Evolutionary conservation across 2,113 vertebrate species (phyloP).

Genomic region (Pseudonaja textilis): DNA sequence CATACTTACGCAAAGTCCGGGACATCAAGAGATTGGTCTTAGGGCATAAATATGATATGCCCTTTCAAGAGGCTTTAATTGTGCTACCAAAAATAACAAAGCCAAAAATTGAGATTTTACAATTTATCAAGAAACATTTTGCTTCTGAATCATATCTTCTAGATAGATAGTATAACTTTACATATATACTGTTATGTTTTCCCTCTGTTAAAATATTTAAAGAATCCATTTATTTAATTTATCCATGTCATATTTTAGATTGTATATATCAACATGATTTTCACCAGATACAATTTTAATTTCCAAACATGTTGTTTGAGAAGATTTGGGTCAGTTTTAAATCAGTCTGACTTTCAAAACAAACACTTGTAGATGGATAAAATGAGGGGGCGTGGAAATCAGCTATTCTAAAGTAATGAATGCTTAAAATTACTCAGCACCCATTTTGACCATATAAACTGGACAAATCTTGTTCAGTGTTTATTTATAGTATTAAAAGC

Average conservation of each 20-base stretch:
- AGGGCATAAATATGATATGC: conserved; percentile 51
- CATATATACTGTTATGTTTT: conserved; percentile 53
- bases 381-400: background rate
- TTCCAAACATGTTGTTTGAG: background rate
- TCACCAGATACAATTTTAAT: conserved; percentile 22
- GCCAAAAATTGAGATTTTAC: conserved; percentile 60
- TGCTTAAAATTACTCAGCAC: conserved; percentile 34
- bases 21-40: conserved; percentile 43
- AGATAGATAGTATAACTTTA: conserved; percentile 33
- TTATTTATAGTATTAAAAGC: background rate
- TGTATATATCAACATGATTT: background rate
- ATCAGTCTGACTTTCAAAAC: background rate
- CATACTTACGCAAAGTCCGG: conserved; percentile 21
- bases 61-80: conserved; percentile 58
- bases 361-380: background rate
- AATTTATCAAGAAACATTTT: conserved; percentile 55
- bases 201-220: conserved; percentile 55
- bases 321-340: rapidly evolving
- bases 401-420: background rate
- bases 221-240: conserved; percentile 45
- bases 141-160: conserved; percentile 58
- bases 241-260: background rate
- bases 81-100: conserved; percentile 58
- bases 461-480: background rate
- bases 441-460: background rate